phyloP scores from a whole-genome alignment of 2,888 invertebrate species.

The Chloroclystis v-ata region DNA sequence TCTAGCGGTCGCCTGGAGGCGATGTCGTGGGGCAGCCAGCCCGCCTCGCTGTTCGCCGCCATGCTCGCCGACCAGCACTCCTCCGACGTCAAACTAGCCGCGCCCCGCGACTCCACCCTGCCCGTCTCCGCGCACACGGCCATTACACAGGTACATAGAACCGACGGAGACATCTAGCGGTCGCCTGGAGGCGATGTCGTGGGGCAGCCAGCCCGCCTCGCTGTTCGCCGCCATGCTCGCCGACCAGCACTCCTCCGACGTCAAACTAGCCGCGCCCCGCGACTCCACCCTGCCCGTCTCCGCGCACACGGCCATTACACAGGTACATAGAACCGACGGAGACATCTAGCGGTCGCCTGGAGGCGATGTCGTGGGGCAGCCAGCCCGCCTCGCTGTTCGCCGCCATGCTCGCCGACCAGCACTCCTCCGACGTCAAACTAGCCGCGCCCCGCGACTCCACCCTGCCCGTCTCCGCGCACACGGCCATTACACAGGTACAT shows the following conservation, averaged over 20 bases:
- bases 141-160: constrained; percentile 56
- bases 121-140: constrained; percentile 39
- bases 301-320: no score
- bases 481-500: constrained; percentile 56
- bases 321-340: no score
- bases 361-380: constrained; percentile 53
- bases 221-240: no score
- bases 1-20: constrained; percentile 48
- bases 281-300: no score
- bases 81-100: constrained; percentile 42
- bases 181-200: no score
- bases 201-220: no score
- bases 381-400: constrained; percentile 58
- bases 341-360: constrained; percentile 41
- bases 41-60: constrained; percentile 57
- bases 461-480: constrained; percentile 31
- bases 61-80: constrained; percentile 58
- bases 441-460: constrained; percentile 26
- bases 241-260: no score
- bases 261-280: no score
- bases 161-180: no score
- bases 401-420: constrained; percentile 58
- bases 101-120: constrained; percentile 24
- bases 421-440: constrained; percentile 45
- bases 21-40: constrained; percentile 50